Base-by-base conservation (phyloP, 2,888 invertebrate species). In the Caenorhabditis sinica region DNA sequence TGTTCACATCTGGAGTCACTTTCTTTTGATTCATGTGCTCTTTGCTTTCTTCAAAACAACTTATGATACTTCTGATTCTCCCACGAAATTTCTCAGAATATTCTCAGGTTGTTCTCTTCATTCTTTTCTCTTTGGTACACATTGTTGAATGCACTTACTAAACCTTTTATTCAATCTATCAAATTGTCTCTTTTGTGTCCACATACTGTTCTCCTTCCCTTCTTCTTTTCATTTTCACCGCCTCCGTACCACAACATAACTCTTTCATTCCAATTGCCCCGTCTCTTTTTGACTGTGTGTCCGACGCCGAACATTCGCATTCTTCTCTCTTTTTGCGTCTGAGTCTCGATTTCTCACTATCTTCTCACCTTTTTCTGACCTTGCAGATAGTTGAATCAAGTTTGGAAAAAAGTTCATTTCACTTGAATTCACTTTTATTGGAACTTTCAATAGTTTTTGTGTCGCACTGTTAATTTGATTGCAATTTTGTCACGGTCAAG, bases 181-280 rank as follows among this genome's bases (percentile, higher is more conserved):
- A 68, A 66, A 51, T 66, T 45, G 65, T 49, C 49, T 68, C 20
- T 68, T 65, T 49, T 68, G 68, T 68, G 20, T 49, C n/a, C 45
- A 45, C 49, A 66, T 33, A 51, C 51, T 68, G 68, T 68, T 51
- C 68, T 5, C 11, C 25, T 53, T 53, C 20, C 13, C 45, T 25
- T 33, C 49, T 49, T 36, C 68, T 68, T 53, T 49, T 51, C 36
- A 20, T n/a, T 68, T 28, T 3, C n/a, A 51, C 68, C 68, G 68
- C 68, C 68, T 68, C n/a, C 20, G 51, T 51, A 68, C 51, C 20
- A 68, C 30, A 68, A 68, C 68, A 68, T 68, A 68, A 51, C 68
- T 68, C 68, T 68, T 53, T 53, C 65, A 49, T 68, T 43, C 40
- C 33, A 68, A 68, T 68, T 68, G 68, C 68, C 68, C 43, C 36